phyloP scores from a whole-genome alignment of 2,797 vertebrate species.

The Lophius americanus region DNA sequence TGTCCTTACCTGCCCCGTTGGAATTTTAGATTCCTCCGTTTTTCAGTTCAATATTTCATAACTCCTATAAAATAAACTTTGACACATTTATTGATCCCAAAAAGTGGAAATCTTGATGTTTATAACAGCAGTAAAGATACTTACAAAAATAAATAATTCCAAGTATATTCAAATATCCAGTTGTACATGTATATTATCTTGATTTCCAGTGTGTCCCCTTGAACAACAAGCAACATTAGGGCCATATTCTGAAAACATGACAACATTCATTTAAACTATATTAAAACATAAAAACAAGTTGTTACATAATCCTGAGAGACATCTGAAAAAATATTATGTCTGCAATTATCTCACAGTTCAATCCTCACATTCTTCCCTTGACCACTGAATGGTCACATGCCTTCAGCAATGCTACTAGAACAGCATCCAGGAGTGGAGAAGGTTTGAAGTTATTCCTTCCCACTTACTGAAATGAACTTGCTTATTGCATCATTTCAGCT shows the following conservation, averaged over 20 bases:
- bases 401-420: conserved; percentile 42
- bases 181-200: no score
- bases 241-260: neutral
- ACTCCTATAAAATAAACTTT: no score
- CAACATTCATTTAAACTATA: neutral
- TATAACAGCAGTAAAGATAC: no score
- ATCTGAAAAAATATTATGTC: neutral
- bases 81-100: no score
- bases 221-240: neutral
- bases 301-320: neutral
- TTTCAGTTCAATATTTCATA: no score
- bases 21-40: no score
- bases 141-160: no score
- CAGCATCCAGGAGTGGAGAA: conserved; percentile 29
- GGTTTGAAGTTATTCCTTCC: neutral
- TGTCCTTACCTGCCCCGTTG: no score
- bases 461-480: no score
- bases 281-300: conserved; percentile 3
- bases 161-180: no score
- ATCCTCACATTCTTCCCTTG: neutral
- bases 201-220: neutral
- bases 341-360: conserved; percentile 8
- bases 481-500: no score
- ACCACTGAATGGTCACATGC: conserved; percentile 10
- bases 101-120: no score